phyloP scores from a whole-genome alignment of 2,888 invertebrate species.

The Oscheius sp. region DNA sequence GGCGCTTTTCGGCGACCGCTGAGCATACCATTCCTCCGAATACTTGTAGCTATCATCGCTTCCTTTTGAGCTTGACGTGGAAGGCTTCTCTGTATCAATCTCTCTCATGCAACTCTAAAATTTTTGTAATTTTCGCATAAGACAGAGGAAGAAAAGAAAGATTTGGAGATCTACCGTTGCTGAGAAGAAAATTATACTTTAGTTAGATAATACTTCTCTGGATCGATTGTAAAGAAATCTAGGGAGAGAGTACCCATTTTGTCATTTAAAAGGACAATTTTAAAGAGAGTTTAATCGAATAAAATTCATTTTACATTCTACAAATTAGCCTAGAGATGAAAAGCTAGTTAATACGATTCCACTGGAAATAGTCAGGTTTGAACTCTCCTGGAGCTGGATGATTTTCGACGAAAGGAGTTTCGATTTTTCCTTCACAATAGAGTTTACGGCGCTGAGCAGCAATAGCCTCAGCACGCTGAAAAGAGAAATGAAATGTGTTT shows the following conservation, averaged over 20 bases:
- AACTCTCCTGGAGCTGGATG: constrained; percentile 62
- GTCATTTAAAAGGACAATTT: background rate
- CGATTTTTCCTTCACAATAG: constrained; percentile 62
- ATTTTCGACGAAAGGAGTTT: constrained; percentile 51
- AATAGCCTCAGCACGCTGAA: constrained; percentile 58
- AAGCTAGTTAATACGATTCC: constrained; percentile 51
- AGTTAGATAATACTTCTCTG: too few relatives aligned
- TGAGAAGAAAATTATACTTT: too few relatives aligned
- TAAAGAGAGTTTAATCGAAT: background rate
- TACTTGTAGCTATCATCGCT: too few relatives aligned
- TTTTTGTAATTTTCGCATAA: background rate
- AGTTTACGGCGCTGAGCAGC: constrained; percentile 61
- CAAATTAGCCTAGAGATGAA: background rate
- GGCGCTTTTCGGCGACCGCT: background rate
- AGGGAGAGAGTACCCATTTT: too few relatives aligned
- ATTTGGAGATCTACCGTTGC: background rate
- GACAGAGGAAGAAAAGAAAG: background rate
- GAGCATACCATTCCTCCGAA: constrained; percentile 1
- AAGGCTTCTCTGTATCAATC: background rate
- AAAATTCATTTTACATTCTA: constrained; percentile 1
- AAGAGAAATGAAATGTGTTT: background rate
- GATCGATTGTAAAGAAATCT: too few relatives aligned
- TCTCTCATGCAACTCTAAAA: background rate
- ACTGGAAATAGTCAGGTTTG: constrained; percentile 63
- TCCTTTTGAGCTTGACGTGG: background rate